A percentile compares a stretch with the other conserved stretches of the same genome.
Evolutionary conservation across 2,113 vertebrate species (phyloP).

Genomic region (Tetraodon nigroviridis): DNA sequence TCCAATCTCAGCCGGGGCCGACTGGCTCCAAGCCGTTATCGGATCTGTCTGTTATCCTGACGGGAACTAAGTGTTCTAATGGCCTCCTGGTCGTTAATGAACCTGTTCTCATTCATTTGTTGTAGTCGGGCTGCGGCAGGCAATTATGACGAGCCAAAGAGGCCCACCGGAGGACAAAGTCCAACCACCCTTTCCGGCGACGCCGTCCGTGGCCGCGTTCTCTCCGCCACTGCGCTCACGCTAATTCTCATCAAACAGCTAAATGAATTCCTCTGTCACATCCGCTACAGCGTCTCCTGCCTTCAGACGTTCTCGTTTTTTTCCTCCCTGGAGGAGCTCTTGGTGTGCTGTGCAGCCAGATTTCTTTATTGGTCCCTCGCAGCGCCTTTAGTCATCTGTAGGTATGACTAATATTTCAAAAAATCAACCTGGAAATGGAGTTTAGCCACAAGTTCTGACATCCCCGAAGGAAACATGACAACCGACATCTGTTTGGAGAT

Average conservation of each 20-base stretch:
- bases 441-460: constrained; percentile 3
- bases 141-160: no score
- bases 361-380: neutral
- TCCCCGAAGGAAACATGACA: constrained; percentile 22
- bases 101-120: no score
- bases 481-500: neutral
- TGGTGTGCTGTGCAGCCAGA: constrained; percentile 19
- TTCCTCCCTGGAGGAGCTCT: constrained; percentile 13
- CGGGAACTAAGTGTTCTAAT: no score
- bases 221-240: constrained; percentile 4
- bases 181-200: neutral
- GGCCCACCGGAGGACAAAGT: no score
- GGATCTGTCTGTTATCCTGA: no score
- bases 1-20: no score
- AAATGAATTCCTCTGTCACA: constrained; percentile 37
- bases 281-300: constrained; percentile 16
- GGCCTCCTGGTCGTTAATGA: no score
- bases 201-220: neutral
- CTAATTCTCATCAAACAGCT: constrained; percentile 24
- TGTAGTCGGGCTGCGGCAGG: no score
- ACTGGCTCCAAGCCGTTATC: no score
- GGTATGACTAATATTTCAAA: constrained; percentile 16
- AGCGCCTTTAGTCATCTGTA: constrained; percentile 4
- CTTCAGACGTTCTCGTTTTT: constrained; percentile 35
- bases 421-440: constrained; percentile 10